These are phyloP conservation scores for Hoplodrina blanda DNA, from an alignment of 2,888 invertebrate species.

Conservation along the genomic window DNA sequence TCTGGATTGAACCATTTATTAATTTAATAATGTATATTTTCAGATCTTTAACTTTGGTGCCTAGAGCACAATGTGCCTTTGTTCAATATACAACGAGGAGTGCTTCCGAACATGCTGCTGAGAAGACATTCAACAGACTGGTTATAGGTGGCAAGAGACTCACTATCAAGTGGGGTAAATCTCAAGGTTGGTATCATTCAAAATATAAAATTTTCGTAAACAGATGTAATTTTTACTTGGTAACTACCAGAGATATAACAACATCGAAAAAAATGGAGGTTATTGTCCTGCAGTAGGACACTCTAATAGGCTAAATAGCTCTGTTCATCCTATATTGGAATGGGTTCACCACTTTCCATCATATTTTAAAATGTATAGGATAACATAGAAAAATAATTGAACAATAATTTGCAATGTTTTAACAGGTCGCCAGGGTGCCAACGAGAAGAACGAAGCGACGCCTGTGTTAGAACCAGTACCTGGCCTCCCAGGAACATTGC, in stretches of 20 bases:
- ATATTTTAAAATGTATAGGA: no score
- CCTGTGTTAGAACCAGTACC: slow-evolving; percentile 89
- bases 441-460: slow-evolving; percentile 79
- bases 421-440: slow-evolving; percentile 85
- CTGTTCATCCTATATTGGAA: no score
- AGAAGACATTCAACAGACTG: slow-evolving; percentile 98
- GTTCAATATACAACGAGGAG: slow-evolving; percentile 98
- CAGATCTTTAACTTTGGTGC: slow-evolving; percentile 96
- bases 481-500: slow-evolving; percentile 91
- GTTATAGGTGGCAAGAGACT: slow-evolving; percentile 95
- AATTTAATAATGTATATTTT: slow-evolving; percentile 28
- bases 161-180: slow-evolving; percentile 99
- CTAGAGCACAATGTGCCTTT: slow-evolving; percentile 98
- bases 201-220: neutral
- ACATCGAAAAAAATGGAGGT: no score
- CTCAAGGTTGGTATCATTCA: slow-evolving; percentile 92
- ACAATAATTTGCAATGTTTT: neutral
- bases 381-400: no score
- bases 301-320: no score
- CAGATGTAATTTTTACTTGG: no score
- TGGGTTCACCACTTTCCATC: no score
- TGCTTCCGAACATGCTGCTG: slow-evolving; percentile 98
- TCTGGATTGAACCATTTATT: neutral
- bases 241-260: no score
- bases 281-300: no score